Evolutionary conservation across 2,797 vertebrate species (phyloP), one percentile per base, ranked within the genome.

Genomic region (Pantherophis vulpinus): DNA sequence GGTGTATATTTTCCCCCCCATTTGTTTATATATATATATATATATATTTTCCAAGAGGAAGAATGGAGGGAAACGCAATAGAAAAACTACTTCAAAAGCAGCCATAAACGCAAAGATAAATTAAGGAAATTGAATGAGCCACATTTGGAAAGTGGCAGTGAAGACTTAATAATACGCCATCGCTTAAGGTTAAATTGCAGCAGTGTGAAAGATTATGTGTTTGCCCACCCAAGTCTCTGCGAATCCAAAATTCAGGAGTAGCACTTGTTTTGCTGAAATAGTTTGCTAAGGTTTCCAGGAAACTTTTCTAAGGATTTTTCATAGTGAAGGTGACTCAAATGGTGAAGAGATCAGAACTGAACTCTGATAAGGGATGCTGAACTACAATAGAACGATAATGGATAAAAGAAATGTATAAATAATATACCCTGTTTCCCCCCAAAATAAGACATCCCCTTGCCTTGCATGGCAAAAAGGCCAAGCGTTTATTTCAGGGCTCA

Each of bases 101-200:
- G 98, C 98, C 97, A 98, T 98, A 98, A 98, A 98, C 97, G 97
- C 97, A 97, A 98, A 97, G 98, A 98, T 98, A 98, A 98, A 98
- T 98, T 98, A 98, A 98, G 97, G 98, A 98, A 98, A 98, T 98
- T 98, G 98, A 98, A 98, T 98, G 98, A 98, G 98, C 97, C 97
- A 97, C 98, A 98, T 98, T 98, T 98, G 97, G 97, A 98, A 93
- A 98, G 97, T 97, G 97, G 97, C 96, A 92, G 97, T 92, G 51
- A 97, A 97, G 97, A 97, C 97, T 98, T 54, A 54, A 54, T 98
- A 98, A 98, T 98, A 98, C 97, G 98, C 56, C 97, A 97, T 98
- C 97, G 97, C 98, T 98, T 98, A 98, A 98, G 98, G 98, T 98
- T 98, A 98, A 98, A 98, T 98, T 98, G 98, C 97, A 96, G 94